Evolutionary conservation across 1,140 invertebrate species (phyloP), one percentile per base, ranked within the genome.

Genomic region (Chironomus striatipennis): DNA sequence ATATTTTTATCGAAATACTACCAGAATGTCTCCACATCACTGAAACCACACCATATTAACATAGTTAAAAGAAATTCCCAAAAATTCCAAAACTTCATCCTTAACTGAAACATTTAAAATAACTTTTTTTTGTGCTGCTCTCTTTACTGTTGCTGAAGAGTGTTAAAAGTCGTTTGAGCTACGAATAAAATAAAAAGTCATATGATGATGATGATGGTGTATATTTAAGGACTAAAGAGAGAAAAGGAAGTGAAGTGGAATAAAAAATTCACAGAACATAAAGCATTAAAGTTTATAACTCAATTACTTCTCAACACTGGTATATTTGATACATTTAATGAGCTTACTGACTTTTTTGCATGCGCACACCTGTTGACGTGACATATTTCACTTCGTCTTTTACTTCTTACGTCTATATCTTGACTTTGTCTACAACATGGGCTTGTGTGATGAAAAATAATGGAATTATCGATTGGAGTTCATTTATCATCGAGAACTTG

Each of bases 281-380:
- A 70, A 70, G 10, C 65, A 18, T 20, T 70, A 70, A 70, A 70
- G 65, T 70, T 70, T 70, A 70, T 70, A 70, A 70, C 65, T 70
- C 65, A 70, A 70, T 70, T 70, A 70, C n/a, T 5, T 57, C 12
- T 57, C 47, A 10, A 57, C 43, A 47, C 47, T 57, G 47, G 4
- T n/a, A 57, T 57, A n/a, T 57, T 9, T 67, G 20, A 21, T 12
- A 17, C 7, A 70, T 70, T 7, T 70, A 70, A 70, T 70, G 65
- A 70, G 65, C 65, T 70, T 70, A 21, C n/a, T 10, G 18, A 70
- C 17, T 67, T 67, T 67, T 67, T 67, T 70, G n/a, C 65, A 70
- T 70, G 65, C 65, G 65, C 65, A 17, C 65, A 70, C 65, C 65
- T 70, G 65, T 70, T 70, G 65, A 70, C 65, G 65, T 70, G 20